Evolutionary conservation across 1,140 invertebrate species (phyloP).

Genomic region (Ips typographus): DNA sequence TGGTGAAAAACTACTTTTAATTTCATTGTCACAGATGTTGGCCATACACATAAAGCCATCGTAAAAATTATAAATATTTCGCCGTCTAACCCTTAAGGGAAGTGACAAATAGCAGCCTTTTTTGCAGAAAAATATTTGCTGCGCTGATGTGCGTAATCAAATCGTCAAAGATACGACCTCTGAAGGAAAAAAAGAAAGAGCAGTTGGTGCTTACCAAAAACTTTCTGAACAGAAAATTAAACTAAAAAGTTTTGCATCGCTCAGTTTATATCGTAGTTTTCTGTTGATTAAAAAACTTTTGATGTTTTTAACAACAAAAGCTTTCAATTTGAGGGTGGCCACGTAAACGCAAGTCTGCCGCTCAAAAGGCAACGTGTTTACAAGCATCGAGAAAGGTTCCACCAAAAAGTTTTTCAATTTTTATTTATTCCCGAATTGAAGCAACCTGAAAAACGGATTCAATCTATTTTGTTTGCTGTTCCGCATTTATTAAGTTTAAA

Average conservation of each 20-base stretch:
- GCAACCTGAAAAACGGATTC: neutral
- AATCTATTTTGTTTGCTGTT: too few species aligned
- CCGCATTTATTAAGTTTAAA: too few species aligned
- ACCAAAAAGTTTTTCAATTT: constrained; percentile 31
- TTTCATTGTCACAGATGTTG: too few species aligned
- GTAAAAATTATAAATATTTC: too few species aligned
- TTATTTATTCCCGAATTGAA: constrained; percentile 28
- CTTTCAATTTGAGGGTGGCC: constrained; percentile 28
- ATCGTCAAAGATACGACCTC: neutral
- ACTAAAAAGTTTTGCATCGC: constrained; percentile 20
- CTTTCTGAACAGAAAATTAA: constrained; percentile 21
- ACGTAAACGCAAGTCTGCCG: constrained; percentile 5
- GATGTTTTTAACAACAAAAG: constrained; percentile 34
- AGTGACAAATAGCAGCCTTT: too few species aligned
- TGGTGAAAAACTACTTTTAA: too few species aligned
- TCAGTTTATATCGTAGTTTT: constrained; percentile 30
- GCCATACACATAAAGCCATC: too few species aligned
- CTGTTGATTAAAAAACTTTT: constrained; percentile 35
- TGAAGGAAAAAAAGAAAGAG: neutral
- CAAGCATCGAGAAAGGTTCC: constrained; percentile 11
- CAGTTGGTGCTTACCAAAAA: neutral
- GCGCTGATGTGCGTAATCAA: too few species aligned
- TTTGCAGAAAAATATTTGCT: too few species aligned
- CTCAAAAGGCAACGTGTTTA: constrained; percentile 23
- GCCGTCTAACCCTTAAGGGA: too few species aligned